phyloP scores from a whole-genome alignment of 2,113 vertebrate species.

The Zosterops borbonicus region DNA sequence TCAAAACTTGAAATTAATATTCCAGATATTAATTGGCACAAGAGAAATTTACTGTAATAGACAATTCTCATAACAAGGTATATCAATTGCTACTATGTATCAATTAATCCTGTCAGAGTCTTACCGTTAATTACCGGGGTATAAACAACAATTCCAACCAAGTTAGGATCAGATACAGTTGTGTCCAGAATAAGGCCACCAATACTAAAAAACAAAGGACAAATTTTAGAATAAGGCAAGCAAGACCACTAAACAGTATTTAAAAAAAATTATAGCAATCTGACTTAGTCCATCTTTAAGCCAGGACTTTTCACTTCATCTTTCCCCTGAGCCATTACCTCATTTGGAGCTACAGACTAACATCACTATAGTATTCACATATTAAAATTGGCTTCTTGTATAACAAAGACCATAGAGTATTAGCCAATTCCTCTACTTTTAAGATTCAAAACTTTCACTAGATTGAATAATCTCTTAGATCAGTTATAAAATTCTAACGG shows the following conservation, averaged over 20 bases:
- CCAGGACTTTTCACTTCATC: background rate
- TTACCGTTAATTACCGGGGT: conserved; percentile 98
- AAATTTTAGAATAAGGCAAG: background rate
- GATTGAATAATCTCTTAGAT: background rate
- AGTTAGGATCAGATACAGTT: conserved; percentile 93
- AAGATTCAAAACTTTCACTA: background rate
- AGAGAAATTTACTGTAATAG: background rate
- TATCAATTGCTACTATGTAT: background rate
- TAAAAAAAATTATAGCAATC: background rate
- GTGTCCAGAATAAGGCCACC: conserved; percentile 98
- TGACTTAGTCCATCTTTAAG: background rate
- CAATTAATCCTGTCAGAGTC: conserved; percentile 18
- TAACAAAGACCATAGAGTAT: background rate
- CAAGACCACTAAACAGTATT: background rate
- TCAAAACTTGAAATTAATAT: background rate
- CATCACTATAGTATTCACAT: background rate
- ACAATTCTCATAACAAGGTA: background rate
- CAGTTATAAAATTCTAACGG: background rate
- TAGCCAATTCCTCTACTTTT: background rate
- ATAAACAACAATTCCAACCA: conserved; percentile 96
- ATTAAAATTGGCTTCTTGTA: background rate
- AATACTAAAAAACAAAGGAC: conserved; percentile 81
- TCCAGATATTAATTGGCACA: background rate
- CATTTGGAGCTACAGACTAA: background rate
- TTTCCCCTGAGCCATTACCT: background rate